Base-by-base conservation (phyloP, 1,140 invertebrate genomes). In the Spodoptera frugiperda region DNA sequence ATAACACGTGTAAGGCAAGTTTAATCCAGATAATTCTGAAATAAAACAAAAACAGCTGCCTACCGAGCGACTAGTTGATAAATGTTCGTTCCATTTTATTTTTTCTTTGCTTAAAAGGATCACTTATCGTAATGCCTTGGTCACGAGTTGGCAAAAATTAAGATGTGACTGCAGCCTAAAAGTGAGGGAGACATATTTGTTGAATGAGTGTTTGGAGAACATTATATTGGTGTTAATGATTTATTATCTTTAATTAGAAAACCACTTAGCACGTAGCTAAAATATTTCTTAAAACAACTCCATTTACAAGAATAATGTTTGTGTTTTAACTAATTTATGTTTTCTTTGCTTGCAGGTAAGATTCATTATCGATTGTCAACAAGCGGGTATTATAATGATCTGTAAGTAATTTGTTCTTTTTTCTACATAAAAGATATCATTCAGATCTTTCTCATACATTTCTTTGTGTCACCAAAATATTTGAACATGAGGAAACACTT, bases 1-100 rank as follows among this genome's bases (percentile, higher is more conserved):
- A 48, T 67, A 49, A 67, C 63, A 67, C 9, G 63, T 49, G 61
- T 65, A 65, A 48, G 44, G 63, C 33, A 39, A 15, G 14, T 49
- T 67, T 67, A 67, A 67, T 67, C 44, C 44, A 25, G 63, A 67
- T 67, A 67, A 67, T 67, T 67, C 19, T 67, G 8, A 21, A 67
- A 67, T 48, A 49, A 67, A 67, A 67, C 44, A 21, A 67, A 67
- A 46, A 67, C 17, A 6, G 9, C 39, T 25, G 63, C 63, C 63
- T 67, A 67, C 63, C 63, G 63, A 67, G 63, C 44, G 63, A 67
- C 71, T 73, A 44, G 19, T 46, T 73, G 71, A 73, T 73, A 73
- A 61, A 73, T 73, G 54, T 44, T 44, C 55, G 9, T n/a, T 19
- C 21, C 71, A 19, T 48, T 73, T 73, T 59, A 57, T 73, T 73